Conservation (phyloP, 2,888 invertebrate species). For the Crioceris asparagi region DNA sequence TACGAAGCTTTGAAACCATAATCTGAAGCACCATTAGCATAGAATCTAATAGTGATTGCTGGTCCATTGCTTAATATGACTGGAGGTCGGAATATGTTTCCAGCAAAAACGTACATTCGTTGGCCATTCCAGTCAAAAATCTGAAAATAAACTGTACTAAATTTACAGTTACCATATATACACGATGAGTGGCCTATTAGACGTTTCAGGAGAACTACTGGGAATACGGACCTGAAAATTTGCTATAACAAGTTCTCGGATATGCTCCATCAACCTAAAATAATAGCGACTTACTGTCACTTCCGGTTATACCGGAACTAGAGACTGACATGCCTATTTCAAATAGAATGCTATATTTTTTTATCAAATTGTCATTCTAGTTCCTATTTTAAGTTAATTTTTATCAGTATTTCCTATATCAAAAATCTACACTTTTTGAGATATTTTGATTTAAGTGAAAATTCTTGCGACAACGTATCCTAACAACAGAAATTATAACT, state of each 20-base stretch:
- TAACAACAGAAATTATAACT: no score
- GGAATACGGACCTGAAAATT: neutral
- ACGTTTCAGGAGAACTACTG: neutral
- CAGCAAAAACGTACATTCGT: slow-evolving; percentile 53
- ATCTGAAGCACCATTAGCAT: slow-evolving; percentile 58
- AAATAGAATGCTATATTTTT: no score
- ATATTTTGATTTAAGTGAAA: no score
- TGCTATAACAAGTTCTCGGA: neutral
- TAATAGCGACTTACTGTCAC: no score
- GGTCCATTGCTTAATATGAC: slow-evolving; percentile 54
- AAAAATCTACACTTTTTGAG: no score
- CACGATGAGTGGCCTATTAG: neutral
- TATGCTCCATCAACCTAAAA: neutral
- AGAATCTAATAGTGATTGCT: slow-evolving; percentile 51
- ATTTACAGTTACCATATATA: neutral
- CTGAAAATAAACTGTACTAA: slow-evolving; percentile 29
- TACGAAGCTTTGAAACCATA: slow-evolving; percentile 55
- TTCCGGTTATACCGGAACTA: no score
- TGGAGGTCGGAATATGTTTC: slow-evolving; percentile 57
- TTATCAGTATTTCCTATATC: no score
- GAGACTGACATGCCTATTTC: no score
- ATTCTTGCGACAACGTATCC: no score
- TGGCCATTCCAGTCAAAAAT: slow-evolving; percentile 59
- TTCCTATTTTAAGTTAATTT: no score
- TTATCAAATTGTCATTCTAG: no score